Evolutionary conservation across 2,113 vertebrate species (phyloP), one percentile per base, ranked within the genome.

Genomic region (Hydrochoerus hydrochaeris): DNA sequence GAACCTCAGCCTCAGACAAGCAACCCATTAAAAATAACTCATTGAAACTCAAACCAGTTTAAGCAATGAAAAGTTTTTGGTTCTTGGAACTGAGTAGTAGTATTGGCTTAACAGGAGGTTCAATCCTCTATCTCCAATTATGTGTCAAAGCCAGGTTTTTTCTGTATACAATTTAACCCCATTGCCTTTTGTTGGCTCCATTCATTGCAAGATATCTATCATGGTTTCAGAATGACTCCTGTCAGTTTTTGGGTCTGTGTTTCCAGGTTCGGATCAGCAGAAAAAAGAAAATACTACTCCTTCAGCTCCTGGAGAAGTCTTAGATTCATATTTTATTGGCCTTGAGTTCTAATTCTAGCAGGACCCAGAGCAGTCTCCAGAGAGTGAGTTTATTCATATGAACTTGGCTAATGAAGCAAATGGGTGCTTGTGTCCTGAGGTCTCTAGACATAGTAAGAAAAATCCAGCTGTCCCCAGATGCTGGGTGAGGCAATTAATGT

Each of bases 41-140:
- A n/a, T 71, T 63, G 63, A 85, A 81, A 88, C 60, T 73, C 85
- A 77, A 58, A 38, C 46, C 17, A 30, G 17, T 73, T 83, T 82
- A 86, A 96, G 82, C 78, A 95, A 12, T 84, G 49, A 73, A 52
- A 71, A 41, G 41, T 12, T 12, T 63, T 44, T 77, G 65, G 30
- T 78, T 84, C 52, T 5, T 91, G 22, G 85, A 94, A 88, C 77
- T 87, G 85, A 85, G 80, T 52, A 28, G 7, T 69, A 52, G 38
- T 32, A 12, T 46, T 92, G 82, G 30, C 82, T 91, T 96, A 88
- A 57, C 35, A 17, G 62, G 67, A 85, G 30, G 9, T 38, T 89
- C 91, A 88, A 92, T 49, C 60, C 82, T 85, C 7, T 82, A 49
- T 54, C 85, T 95, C 78, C 75, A 22, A 49, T 75, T 60, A 57